Evolutionary conservation across 2,113 vertebrate species (phyloP), one percentile per base, ranked within the genome.

Genomic region (Hemibates koningsi): DNA sequence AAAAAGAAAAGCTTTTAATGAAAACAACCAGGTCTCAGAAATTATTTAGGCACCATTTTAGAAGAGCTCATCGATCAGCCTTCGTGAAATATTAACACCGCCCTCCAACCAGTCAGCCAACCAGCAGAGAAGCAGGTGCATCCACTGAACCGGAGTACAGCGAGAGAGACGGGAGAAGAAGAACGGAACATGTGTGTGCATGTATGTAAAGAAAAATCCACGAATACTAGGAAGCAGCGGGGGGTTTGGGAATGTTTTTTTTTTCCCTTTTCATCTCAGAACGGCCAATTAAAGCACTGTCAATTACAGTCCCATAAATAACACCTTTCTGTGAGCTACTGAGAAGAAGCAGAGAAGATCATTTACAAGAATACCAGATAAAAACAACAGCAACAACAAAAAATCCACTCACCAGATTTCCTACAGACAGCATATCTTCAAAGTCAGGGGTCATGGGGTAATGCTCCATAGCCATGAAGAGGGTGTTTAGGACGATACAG

Each of bases 381-480:
- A 87, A 86, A 85, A 81, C 8, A 78, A 2, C 10, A 80, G 14
- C 57, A 41, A 21, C 57, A 32, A 83, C 0, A 17, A 34, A 19
- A 7, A 12, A 63, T 12, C 19, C 86, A 94, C 95, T 95, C 88
- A 95, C 95, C 94, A 95, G 88, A 91, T 95, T 99, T 56, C 99
- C 99, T 1, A 99, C 98, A 10, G 95, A 84, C 88, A 99, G 97
- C 94, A 99, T 98, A 0, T 97, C 68, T 32, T 98, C 97, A 50
- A 99, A 99, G 14, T 97, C 94, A 0, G 93, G 63, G 1, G 98
- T 98, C 98, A 99, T 99, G 10, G 99, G 99, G 87, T 99, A 98
- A 90, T 99, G 98, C 90, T 99, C 99, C 98, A 99, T 99, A 2
- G 99, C 99, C 99, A 99, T 99, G 93, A 99, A 99, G 59, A 99